A percentile compares a stretch with the other conserved stretches of the same genome.
phyloP scores from a whole-genome alignment of 2,888 invertebrate species.

The Apotomis betuletana region DNA sequence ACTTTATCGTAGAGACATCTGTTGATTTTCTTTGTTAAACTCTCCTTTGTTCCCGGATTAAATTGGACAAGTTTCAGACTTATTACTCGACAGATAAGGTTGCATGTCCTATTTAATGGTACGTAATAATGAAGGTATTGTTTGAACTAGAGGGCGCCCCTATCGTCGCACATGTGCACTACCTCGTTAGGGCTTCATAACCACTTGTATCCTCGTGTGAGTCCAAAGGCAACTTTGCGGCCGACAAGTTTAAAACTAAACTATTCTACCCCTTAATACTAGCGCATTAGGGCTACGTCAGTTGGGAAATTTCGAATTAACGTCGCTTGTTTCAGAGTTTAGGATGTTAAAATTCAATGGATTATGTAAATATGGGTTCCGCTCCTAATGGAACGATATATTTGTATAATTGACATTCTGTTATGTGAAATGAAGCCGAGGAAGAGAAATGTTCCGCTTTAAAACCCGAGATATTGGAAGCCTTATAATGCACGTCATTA shows the following conservation, averaged over 20 bases:
- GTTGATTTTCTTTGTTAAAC: slow-evolving; percentile 46
- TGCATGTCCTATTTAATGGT: slow-evolving; percentile 34
- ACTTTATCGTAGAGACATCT: slow-evolving; percentile 45
- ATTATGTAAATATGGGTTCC: slow-evolving; percentile 42
- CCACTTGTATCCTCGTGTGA: slow-evolving; percentile 48
- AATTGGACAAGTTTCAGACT: slow-evolving; percentile 41
- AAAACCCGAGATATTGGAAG: slow-evolving; percentile 20
- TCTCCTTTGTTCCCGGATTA: slow-evolving; percentile 40
- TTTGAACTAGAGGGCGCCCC: slow-evolving; percentile 46
- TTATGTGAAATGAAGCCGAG: slow-evolving; percentile 34
- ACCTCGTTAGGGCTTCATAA: slow-evolving; percentile 49
- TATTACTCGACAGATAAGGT: slow-evolving; percentile 40
- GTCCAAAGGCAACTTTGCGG: slow-evolving; percentile 36
- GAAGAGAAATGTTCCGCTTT: slow-evolving; percentile 31
- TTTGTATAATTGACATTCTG: slow-evolving; percentile 42
- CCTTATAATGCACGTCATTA: slow-evolving; percentile 24
- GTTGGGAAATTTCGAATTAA: slow-evolving; percentile 1
- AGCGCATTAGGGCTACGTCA: slow-evolving; percentile 10
- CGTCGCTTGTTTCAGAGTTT: slow-evolving; percentile 26
- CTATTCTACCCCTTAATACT: slow-evolving; percentile 8
- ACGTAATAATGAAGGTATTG: slow-evolving; percentile 46
- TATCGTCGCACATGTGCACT: slow-evolving; percentile 48
- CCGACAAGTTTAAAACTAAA: slow-evolving; percentile 9
- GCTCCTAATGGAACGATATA: slow-evolving; percentile 41
- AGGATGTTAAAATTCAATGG: slow-evolving; percentile 43